Conservation (phyloP, 2,797 vertebrate genomes). For the Squalus acanthias region DNA sequence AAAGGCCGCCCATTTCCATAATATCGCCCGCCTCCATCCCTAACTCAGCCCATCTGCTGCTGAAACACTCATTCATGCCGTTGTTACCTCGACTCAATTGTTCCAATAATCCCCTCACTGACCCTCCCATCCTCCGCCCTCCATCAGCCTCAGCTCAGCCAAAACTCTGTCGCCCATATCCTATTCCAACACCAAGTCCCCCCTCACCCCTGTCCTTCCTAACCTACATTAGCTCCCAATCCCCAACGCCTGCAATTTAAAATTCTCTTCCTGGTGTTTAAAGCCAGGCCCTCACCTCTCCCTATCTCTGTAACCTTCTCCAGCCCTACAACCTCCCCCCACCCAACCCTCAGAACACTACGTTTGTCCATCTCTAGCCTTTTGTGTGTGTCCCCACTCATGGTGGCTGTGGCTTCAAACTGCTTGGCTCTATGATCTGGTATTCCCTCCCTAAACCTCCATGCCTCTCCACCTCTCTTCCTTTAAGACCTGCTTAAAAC, state of each 20-base stretch:
- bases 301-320: neutral
- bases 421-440: neutral
- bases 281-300: neutral
- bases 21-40: neutral
- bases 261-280: neutral
- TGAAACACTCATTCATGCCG: neutral
- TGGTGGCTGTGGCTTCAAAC: neutral
- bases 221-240: too few relatives aligned
- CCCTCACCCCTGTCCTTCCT: neutral
- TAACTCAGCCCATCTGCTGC: neutral
- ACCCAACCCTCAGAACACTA: neutral
- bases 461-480: neutral
- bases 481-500: neutral
- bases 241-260: neutral
- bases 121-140: neutral
- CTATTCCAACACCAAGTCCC: neutral
- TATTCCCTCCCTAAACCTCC: neutral
- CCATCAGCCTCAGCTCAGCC: neutral
- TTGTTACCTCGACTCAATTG: too few relatives aligned
- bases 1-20: neutral
- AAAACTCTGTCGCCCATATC: neutral
- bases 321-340: neutral
- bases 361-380: neutral
- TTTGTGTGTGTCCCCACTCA: neutral
- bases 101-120: neutral